phyloP scores from a whole-genome alignment of 53 echinoderm and acorn worm species.

The Stichopus horrens region DNA sequence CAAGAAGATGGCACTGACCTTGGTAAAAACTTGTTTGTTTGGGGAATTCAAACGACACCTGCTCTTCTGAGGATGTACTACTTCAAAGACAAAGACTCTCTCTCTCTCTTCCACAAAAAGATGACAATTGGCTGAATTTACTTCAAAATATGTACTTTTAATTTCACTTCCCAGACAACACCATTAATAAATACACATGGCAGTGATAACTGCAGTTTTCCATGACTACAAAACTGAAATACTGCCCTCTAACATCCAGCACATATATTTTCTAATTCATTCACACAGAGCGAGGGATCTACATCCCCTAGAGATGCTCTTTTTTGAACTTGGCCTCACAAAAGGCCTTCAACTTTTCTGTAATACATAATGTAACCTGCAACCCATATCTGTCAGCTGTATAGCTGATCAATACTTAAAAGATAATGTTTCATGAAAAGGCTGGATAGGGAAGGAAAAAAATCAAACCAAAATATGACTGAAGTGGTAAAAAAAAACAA shows the following conservation, averaged over 20 bases:
- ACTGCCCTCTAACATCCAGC: neutral
- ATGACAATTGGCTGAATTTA: too few species aligned
- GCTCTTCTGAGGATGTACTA: too few species aligned
- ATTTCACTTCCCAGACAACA: too few species aligned
- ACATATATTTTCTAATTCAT: neutral
- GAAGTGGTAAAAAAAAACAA: neutral
- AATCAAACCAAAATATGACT: neutral
- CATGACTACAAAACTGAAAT: neutral
- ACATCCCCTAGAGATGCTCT: neutral
- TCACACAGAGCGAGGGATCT: neutral
- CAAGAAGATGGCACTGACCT: too few species aligned
- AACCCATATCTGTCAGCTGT: neutral
- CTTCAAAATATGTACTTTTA: too few species aligned
- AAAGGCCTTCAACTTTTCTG: neutral
- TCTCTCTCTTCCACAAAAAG: too few species aligned
- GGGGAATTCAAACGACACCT: too few species aligned
- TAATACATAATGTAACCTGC: slow-evolving; percentile 1
- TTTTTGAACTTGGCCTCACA: slow-evolving; percentile 15
- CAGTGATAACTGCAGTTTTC: too few species aligned
- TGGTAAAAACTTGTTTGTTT: too few species aligned
- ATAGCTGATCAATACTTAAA: slow-evolving; percentile 1
- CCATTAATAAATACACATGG: too few species aligned
- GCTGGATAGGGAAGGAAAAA: neutral
- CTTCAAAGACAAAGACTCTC: too few species aligned
- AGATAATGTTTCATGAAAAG: slow-evolving; percentile 10